Conservation (phyloP, 2,888 invertebrate species). For the Noctua comes region DNA sequence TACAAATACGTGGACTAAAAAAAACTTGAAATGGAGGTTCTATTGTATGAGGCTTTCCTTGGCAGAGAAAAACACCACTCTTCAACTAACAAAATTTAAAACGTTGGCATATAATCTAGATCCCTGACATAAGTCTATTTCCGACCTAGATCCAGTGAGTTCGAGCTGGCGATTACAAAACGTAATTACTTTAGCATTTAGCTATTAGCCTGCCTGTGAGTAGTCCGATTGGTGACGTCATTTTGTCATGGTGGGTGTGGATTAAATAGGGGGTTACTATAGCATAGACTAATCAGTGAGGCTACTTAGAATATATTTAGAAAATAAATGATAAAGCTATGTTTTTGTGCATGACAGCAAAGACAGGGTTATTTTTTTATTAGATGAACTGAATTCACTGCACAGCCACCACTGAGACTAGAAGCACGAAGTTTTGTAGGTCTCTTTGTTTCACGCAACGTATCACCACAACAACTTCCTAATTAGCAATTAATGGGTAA, state of each 20-base stretch:
- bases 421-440: too few relatives aligned
- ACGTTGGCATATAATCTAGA: conserved; percentile 19
- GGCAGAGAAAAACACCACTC: neutral
- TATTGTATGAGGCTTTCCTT: neutral
- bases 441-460: neutral
- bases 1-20: neutral
- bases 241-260: conserved; percentile 15
- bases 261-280: neutral
- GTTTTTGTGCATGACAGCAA: neutral
- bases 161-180: conserved; percentile 9
- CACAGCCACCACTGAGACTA: too few relatives aligned
- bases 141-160: conserved; percentile 37
- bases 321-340: neutral
- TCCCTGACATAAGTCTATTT: conserved; percentile 19
- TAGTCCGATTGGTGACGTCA: conserved; percentile 34
- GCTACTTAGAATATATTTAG: neutral
- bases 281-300: neutral
- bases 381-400: neutral
- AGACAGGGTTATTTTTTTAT: neutral
- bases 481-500: conserved; percentile 30
- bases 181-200: conserved; percentile 34
- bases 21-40: neutral
- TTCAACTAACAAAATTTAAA: neutral
- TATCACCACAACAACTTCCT: conserved; percentile 7
- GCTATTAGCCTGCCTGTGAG: conserved; percentile 12